Percentiles rank a stretch among this genome's conserved stretches.
Conservation (phyloP, 2,888 invertebrate genomes). For the Dyspetes luteomarginatus region DNA sequence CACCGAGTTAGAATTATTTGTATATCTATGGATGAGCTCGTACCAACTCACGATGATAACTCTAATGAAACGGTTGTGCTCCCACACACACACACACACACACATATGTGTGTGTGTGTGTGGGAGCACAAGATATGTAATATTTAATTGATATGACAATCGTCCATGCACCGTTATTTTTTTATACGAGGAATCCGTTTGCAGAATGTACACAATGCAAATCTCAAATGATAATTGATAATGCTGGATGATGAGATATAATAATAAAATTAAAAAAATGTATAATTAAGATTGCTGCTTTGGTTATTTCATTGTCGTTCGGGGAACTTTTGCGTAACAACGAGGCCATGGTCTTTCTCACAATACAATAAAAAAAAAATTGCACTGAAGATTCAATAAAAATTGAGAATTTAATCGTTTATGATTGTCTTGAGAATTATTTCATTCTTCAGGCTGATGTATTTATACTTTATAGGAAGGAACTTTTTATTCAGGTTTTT, state of each 20-base stretch:
- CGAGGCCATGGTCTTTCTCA: slow-evolving; percentile 33
- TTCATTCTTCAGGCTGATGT: too few species aligned
- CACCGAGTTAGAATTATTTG: slow-evolving; percentile 4
- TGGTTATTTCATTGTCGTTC: slow-evolving; percentile 23
- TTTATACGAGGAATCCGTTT: slow-evolving; percentile 17
- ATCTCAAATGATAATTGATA: slow-evolving; percentile 29
- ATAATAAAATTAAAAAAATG: neutral
- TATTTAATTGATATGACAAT: slow-evolving; percentile 52
- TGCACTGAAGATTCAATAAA: slow-evolving; percentile 1
- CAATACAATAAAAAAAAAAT: slow-evolving; percentile 12
- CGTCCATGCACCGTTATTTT: slow-evolving; percentile 17
- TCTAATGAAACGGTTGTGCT: slow-evolving; percentile 54
- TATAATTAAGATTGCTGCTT: slow-evolving; percentile 27
- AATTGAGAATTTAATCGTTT: slow-evolving; percentile 33
- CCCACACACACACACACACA: too few species aligned
- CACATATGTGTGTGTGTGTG: too few species aligned
- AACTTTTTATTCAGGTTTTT: too few species aligned
- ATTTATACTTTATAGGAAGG: too few species aligned
- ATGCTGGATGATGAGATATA: slow-evolving; percentile 3
- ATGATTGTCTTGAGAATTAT: neutral
- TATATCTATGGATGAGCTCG: slow-evolving; percentile 19
- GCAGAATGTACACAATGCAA: slow-evolving; percentile 1
- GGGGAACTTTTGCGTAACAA: slow-evolving; percentile 30
- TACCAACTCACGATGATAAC: slow-evolving; percentile 28
- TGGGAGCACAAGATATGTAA: too few species aligned